Evolutionary conservation across 2,888 invertebrate species (phyloP).

Genomic region (Stenodera caucasica): DNA sequence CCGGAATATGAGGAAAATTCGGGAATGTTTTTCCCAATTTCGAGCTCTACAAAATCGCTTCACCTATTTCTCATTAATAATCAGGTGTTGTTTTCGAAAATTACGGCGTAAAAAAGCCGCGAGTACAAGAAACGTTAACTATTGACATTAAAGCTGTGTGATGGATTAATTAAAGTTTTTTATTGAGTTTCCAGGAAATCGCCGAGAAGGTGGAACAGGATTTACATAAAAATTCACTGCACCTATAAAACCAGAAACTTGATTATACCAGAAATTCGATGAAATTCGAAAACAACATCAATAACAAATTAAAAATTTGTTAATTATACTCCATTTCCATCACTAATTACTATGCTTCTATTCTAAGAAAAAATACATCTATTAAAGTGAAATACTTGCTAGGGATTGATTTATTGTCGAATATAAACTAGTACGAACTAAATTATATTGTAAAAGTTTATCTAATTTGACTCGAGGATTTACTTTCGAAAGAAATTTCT

Average conservation of each 20-base stretch:
- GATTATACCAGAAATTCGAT: background rate
- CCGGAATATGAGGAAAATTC: too few relatives aligned
- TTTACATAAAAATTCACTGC: constrained; percentile 2
- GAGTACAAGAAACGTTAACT: too few relatives aligned
- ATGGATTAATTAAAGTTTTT: background rate
- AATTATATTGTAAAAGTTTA: background rate
- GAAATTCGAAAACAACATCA: background rate
- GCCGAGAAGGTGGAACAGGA: background rate
- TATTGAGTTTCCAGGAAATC: background rate
- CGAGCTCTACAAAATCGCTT: too few relatives aligned
- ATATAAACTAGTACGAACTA: background rate
- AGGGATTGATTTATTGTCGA: constrained; percentile 2
- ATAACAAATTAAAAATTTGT: too few relatives aligned
- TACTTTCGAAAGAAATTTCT: background rate
- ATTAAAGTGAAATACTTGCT: too few relatives aligned
- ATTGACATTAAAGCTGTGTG: background rate
- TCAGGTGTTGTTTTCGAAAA: too few relatives aligned
- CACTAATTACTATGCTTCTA: too few relatives aligned
- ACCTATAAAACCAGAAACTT: background rate
- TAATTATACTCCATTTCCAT: background rate
- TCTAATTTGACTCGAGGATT: background rate
- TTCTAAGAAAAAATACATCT: too few relatives aligned
- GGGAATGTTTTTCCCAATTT: too few relatives aligned
- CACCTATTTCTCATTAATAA: too few relatives aligned
- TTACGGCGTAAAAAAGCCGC: too few relatives aligned